Conservation (phyloP, 1,140 invertebrate species). For the Tenebrio molitor region DNA sequence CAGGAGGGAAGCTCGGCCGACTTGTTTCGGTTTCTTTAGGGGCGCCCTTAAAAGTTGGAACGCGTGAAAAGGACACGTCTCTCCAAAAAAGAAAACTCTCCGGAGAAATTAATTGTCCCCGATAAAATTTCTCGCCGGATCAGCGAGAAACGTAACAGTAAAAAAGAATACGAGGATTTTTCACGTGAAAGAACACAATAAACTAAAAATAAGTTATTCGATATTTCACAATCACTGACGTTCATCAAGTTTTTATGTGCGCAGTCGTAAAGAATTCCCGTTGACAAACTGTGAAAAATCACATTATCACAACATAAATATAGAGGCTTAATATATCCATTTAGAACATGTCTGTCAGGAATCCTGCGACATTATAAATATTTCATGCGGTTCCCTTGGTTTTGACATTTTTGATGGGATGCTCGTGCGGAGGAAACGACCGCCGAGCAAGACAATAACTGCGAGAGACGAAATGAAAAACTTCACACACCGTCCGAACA, state of each 20-base stretch:
- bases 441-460: constrained; percentile 1
- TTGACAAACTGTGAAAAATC: constrained; percentile 27
- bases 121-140: not conserved
- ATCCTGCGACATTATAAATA: constrained; percentile 23
- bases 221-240: constrained; percentile 17
- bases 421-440: constrained; percentile 19
- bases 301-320: constrained; percentile 14
- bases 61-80: not conserved
- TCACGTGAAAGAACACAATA: constrained; percentile 11
- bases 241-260: constrained; percentile 15
- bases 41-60: constrained; percentile 7
- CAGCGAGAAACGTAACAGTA: not conserved
- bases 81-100: constrained; percentile 8
- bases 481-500: constrained; percentile 3
- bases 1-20: constrained; percentile 20
- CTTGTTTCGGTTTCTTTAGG: not conserved
- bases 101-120: constrained; percentile 12
- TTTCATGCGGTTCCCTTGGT: constrained; percentile 20
- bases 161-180: constrained; percentile 3
- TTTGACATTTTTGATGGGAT: constrained; percentile 10
- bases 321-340: constrained; percentile 4
- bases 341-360: constrained; percentile 7
- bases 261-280: constrained; percentile 13
- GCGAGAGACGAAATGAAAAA: constrained; percentile 8
- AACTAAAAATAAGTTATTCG: constrained; percentile 31